Evolutionary conservation across 2,113 vertebrate genomes (phyloP), one percentile per base, ranked within the genome.

Genomic region (Callospermophilus lateralis): DNA sequence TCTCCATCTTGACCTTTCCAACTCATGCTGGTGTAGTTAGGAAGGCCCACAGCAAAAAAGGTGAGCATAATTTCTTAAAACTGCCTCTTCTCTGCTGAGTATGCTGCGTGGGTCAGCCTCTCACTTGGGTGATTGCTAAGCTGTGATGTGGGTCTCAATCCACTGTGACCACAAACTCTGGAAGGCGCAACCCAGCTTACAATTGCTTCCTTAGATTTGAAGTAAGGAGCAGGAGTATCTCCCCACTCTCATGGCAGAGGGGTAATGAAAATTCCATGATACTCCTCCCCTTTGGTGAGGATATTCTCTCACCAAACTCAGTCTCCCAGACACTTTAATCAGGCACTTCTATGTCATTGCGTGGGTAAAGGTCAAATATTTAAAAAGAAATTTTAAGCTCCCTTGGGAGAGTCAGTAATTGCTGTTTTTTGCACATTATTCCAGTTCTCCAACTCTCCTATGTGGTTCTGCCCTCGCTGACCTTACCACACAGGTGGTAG

Each of bases 401-500:
- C 8, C 7, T 73, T 48, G 15, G 10, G 4, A 70, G 2, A 77
- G 51, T 11, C 20, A 12, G 3, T 34, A 61, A 4, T 70, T 58
- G 6, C 2, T 53, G 2, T 5, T 20, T 0, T 72, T 84, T 61
- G 28, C 6, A 76, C 4, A 67, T 3, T 16, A 53, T 53, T 79
- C 19, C n/a, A 17, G 11, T 6, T 80, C 22, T 68, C 17, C 55
- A 68, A 42, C 8, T 51, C 20, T 67, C 3, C 11, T 11, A 19
- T 0, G 0, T 72, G 13, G 6, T 48, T 48, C 30, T 28, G 2
- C 13, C 87, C 8, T 39, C 1, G 9, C 12, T 1, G 6, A 32
- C 3, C 4, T 67, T 74, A 53, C 48, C 6, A 53, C 15, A 22
- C 12, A 37, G 0, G 17, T 37, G 53, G 17, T 22, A 68, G 6